phyloP scores from a whole-genome alignment of 2,113 vertebrate species.

The Ailurus styani region DNA sequence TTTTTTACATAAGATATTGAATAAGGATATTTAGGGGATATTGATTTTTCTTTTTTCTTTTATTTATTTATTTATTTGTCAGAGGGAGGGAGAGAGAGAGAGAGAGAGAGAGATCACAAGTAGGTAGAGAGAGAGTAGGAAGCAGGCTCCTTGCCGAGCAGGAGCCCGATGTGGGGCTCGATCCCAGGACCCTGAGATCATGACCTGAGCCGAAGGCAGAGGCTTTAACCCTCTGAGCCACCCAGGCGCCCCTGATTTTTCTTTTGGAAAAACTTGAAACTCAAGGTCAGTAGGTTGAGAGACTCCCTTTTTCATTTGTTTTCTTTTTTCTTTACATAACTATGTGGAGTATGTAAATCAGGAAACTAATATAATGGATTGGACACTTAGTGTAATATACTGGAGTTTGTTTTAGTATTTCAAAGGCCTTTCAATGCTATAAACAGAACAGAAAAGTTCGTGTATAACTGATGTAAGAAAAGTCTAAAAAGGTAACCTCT shows the following conservation, averaged over 20 bases:
- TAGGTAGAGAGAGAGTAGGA: too few relatives aligned
- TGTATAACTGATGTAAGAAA: not conserved
- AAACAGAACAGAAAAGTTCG: not conserved
- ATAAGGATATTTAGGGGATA: not conserved
- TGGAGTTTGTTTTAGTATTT: not conserved
- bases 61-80: too few relatives aligned
- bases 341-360: not conserved
- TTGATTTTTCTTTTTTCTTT: constrained; percentile 2
- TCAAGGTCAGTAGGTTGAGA: not conserved
- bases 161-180: too few relatives aligned
- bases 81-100: too few relatives aligned
- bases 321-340: not conserved
- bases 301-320: not conserved
- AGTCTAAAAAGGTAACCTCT: not conserved
- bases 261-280: not conserved
- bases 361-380: not conserved
- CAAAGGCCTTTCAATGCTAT: not conserved
- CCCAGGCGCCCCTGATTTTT: too few relatives aligned
- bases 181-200: too few relatives aligned
- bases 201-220: too few relatives aligned
- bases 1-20: not conserved
- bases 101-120: too few relatives aligned
- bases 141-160: too few relatives aligned
- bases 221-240: too few relatives aligned
- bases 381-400: not conserved